Evolutionary conservation across 2,888 invertebrate genomes (phyloP).

Genomic region (Agriopis marginaria): DNA sequence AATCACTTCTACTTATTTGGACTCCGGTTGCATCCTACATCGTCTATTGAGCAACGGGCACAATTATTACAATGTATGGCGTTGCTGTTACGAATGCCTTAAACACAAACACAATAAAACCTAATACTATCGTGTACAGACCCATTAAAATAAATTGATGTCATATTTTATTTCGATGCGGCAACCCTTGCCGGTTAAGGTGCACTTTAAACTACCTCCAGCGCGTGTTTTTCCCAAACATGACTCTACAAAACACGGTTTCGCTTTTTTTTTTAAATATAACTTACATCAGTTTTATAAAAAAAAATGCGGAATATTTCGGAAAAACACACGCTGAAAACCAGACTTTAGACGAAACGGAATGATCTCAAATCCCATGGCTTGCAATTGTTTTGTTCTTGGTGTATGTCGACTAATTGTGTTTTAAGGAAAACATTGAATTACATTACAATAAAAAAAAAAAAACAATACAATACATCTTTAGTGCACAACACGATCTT

Average conservation of each 20-base stretch:
- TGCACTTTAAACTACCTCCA: no score
- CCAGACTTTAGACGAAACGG: no score
- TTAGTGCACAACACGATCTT: no score
- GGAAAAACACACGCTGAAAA: no score
- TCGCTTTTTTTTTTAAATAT: no score
- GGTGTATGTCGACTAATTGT: background rate
- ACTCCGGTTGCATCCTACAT: slow-evolving; percentile 46
- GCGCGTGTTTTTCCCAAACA: no score
- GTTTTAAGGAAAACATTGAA: background rate
- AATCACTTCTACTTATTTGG: slow-evolving; percentile 43
- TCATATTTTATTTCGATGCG: slow-evolving; percentile 11
- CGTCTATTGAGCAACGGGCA: slow-evolving; percentile 54
- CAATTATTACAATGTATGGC: slow-evolving; percentile 59
- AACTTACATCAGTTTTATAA: no score
- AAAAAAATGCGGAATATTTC: no score
- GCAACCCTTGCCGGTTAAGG: slow-evolving; percentile 14
- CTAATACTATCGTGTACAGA: slow-evolving; percentile 4
- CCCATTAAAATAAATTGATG: slow-evolving; percentile 1
- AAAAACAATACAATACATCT: background rate
- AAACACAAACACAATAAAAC: slow-evolving; percentile 13
- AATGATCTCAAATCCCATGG: no score
- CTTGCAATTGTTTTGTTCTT: no score
- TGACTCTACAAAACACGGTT: no score
- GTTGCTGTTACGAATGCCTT: slow-evolving; percentile 50
- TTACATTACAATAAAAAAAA: background rate